Evolutionary conservation across 2,888 invertebrate species (phyloP).

Genomic region (Mythimna pallens): DNA sequence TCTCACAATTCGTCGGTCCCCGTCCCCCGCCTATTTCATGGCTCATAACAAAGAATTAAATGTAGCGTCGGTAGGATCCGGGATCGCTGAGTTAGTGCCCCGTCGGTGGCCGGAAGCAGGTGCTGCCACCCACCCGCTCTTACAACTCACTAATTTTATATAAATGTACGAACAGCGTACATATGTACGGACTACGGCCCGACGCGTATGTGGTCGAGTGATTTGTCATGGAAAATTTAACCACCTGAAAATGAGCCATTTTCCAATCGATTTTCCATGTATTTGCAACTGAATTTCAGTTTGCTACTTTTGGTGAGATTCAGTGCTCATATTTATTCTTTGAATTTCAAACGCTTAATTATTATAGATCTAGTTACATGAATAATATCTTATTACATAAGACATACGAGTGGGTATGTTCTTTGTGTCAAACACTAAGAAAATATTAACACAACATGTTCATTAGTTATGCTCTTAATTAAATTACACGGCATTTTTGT

Average conservation of each 20-base stretch:
- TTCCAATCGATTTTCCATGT: slow-evolving; percentile 34
- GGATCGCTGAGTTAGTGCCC: slow-evolving; percentile 84
- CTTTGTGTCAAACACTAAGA: neutral
- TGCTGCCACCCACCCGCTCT: slow-evolving; percentile 77
- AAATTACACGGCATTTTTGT: slow-evolving; percentile 37
- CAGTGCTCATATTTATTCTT: slow-evolving; percentile 17
- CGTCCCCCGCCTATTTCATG: slow-evolving; percentile 64
- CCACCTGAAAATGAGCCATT: slow-evolving; percentile 51
- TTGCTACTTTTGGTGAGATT: neutral
- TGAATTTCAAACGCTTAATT: slow-evolving; percentile 14
- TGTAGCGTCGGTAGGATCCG: slow-evolving; percentile 81
- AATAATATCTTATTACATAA: slow-evolving; percentile 3
- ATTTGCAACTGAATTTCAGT: slow-evolving; percentile 31
- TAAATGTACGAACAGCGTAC: slow-evolving; percentile 63
- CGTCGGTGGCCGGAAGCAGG: slow-evolving; percentile 84
- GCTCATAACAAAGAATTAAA: slow-evolving; percentile 80
- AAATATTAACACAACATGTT: neutral
- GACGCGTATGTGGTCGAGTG: slow-evolving; percentile 60
- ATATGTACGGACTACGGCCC: slow-evolving; percentile 44
- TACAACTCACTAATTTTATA: slow-evolving; percentile 85
- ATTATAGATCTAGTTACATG: slow-evolving; percentile 21
- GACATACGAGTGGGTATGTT: neutral
- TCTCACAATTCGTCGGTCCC: slow-evolving; percentile 55
- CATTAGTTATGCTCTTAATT: slow-evolving; percentile 40
- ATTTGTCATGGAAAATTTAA: slow-evolving; percentile 65